Percentiles rank a stretch among this genome's conserved stretches.
These are phyloP conservation scores for Chondrosia reniformis DNA, from an alignment of 37 sponge, comb jelly and placozoan species.

Conservation along the genomic window DNA sequence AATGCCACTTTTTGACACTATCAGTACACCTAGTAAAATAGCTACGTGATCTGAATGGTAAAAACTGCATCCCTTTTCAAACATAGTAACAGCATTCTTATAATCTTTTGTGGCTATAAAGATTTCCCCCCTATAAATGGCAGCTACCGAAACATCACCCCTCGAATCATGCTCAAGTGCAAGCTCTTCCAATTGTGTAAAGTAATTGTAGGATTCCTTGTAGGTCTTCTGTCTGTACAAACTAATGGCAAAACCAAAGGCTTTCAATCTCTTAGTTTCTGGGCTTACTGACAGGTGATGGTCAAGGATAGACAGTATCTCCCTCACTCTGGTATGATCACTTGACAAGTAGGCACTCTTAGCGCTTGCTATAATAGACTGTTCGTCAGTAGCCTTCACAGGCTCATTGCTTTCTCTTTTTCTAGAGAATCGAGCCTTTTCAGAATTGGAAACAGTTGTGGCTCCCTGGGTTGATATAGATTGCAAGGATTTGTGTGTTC, in stretches of 20 bases:
- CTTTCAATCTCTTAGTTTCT: background rate
- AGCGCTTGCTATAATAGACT: slow-evolving; percentile 4
- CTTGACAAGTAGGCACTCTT: slow-evolving; percentile 1
- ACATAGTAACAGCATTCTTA: slow-evolving; percentile 30
- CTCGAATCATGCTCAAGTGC: background rate
- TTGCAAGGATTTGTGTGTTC: too few species aligned
- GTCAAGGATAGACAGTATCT: background rate
- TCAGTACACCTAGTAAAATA: slow-evolving; percentile 2
- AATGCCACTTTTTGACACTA: slow-evolving; percentile 31
- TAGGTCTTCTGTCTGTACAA: slow-evolving; percentile 19
- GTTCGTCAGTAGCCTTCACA: background rate
- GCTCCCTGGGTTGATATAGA: too few species aligned
- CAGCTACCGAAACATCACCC: slow-evolving; percentile 34
- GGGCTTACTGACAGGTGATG: background rate
- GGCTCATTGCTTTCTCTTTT: background rate
- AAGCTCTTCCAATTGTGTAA: slow-evolving; percentile 18
- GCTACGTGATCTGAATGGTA: slow-evolving; percentile 27
- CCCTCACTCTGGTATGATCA: background rate
- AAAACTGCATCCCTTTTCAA: background rate
- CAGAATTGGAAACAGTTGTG: too few species aligned
- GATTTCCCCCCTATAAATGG: slow-evolving; percentile 59
- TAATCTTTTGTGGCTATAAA: slow-evolving; percentile 6
- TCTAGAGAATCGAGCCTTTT: too few species aligned
- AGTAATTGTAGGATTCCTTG: background rate
- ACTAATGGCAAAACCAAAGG: slow-evolving; percentile 23